Evolutionary conservation across 1,140 invertebrate genomes (phyloP), one percentile per base, ranked within the genome.

Genomic region (Mactra quadrangularis): DNA sequence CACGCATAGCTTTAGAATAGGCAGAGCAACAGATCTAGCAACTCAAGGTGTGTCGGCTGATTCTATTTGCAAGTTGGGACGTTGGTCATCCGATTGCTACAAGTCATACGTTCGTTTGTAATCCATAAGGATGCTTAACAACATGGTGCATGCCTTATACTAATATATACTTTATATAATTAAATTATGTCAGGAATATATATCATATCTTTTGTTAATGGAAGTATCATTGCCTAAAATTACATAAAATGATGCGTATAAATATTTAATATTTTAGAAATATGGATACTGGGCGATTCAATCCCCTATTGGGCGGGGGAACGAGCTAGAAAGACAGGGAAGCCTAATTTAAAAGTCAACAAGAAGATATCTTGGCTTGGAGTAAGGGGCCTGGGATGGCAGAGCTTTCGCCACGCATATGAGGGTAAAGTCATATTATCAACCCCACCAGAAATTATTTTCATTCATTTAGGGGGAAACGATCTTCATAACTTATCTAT

Each of bases 241-340:
- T 6, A 11, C 3, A 29, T 7, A 17, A 27, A 17, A 3, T 17
- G 11, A 57, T 4, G 25, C 13, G 4, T 29, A 27, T 9, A 59
- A 4, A 29, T 29, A 35, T 35, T 35, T 15, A 33, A 15, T 35
- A 38, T n/a, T 41, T 52, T 31, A 74, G 71, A 74, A 41, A 47
- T 74, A 22, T 74, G 71, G 71, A 27, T 57, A 15, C 0, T 74
- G 13, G 71, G 71, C 1, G 71, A 74, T 57, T 74, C 71, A 3
- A 38, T 74, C 17, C 71, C 71, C 11, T 57, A 74, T 35, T 74
- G 53, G 71, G 71, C 71, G 3, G 52, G 71, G 22, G 31, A 35
- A 3, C 53, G 57, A 6, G 71, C 71, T 1, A 38, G 1, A 7
- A 59, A 19, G 13, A 22, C 27, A 7, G 22, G 25, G 3, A 50